Base-by-base conservation (phyloP, 2,113 vertebrate species). In the Hippocampus abdominalis region DNA sequence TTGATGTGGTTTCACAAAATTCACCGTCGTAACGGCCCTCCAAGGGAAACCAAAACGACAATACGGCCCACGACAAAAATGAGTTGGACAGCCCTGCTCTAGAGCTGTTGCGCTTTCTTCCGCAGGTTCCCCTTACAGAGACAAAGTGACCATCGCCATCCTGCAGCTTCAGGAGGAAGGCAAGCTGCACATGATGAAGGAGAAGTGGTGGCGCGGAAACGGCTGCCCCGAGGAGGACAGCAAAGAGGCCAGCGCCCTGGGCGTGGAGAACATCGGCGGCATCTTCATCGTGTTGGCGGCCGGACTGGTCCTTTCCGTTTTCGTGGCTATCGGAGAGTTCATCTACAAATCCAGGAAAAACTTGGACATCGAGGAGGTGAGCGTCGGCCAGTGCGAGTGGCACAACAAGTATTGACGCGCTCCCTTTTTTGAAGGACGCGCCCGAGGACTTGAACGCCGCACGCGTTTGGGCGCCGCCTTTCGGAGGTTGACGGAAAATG, bases 131-230 rank as follows among this genome's bases (percentile, higher is more conserved):
- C 97, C 96, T 3, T 97, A 98, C 87, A 91, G 97, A 81, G 97
- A 99, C 81, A 98, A 97, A 86, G 94, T 99, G 77, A 98, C 97
- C 21, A 97, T 99, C 1, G 97, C 97, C 70, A 98, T 99, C 88
- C 89, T 99, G 66, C 96, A 99, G 85, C 92, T 99, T 36, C 96
- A 99, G 90, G 97, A 99, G 74, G 96, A 97, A 74, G 97, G 96
- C 5, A 99, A 97, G 78, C 89, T 99, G 56, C 97, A 97, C 84
- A 96, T 98, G 95, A 97, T 99, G 96, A 99, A 98, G 87, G 97
- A 98, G 85, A 98, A 97, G 76, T 99, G 97, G 97, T 99, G 97
- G 97, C 72, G 96, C 46, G 96, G 97, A 1, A 97, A 96, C 0
- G 96, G 96, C 60, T 99, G 97, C 74, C 96, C 97, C 0, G 95